A percentile compares a stretch with the other conserved stretches of the same genome.
phyloP scores from a whole-genome alignment of 2,113 vertebrate species.

The Prionailurus bengalensis region DNA sequence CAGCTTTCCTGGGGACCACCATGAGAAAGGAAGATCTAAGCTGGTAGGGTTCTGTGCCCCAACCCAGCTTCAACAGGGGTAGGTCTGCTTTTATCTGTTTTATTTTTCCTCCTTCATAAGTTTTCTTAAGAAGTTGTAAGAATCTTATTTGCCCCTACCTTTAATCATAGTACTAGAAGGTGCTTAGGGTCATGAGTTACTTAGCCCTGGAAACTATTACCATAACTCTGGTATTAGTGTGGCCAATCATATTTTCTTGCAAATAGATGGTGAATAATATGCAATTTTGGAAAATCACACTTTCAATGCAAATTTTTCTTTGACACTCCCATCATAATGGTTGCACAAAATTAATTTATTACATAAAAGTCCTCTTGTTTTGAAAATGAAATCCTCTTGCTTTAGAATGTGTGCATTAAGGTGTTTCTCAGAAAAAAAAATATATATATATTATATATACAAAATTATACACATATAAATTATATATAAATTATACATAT shows the following conservation, averaged over 20 bases:
- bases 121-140: background rate
- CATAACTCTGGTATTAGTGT: background rate
- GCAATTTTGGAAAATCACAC: background rate
- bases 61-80: background rate
- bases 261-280: background rate
- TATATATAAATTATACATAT: background rate
- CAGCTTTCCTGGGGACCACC: background rate
- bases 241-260: background rate
- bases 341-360: background rate
- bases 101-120: background rate
- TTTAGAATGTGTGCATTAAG: background rate
- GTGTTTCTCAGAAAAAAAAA: background rate
- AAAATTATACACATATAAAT: background rate
- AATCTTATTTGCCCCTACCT: background rate
- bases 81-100: background rate
- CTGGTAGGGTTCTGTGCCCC: background rate
- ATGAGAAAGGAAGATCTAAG: background rate
- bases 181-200: background rate
- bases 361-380: background rate
- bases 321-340: background rate
- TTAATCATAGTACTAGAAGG: background rate
- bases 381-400: slow-evolving; percentile 43
- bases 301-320: background rate
- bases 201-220: background rate
- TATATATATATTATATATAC: background rate